Conservation (phyloP, 2,888 invertebrate species). For the Phyllotreta striolata region DNA sequence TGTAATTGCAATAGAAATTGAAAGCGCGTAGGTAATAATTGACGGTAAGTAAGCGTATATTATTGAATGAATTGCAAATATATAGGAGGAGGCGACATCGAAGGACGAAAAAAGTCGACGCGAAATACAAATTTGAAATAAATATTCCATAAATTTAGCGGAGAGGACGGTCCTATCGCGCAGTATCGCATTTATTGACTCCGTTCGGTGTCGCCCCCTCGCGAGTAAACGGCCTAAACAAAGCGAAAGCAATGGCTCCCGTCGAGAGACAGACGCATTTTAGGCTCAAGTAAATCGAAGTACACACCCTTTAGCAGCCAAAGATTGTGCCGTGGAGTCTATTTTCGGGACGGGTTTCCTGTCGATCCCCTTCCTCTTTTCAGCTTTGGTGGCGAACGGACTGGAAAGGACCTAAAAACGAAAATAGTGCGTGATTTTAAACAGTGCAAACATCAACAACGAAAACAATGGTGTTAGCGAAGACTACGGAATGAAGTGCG, state of each 20-base stretch:
- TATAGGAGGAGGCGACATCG: slow-evolving; percentile 12
- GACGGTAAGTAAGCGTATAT: neutral
- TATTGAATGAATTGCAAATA: slow-evolving; percentile 8
- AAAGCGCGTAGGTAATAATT: neutral
- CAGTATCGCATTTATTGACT: slow-evolving; percentile 60
- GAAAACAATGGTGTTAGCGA: slow-evolving; percentile 37
- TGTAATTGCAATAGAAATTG: neutral
- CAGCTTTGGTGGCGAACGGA: slow-evolving; percentile 58
- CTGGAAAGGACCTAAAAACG: slow-evolving; percentile 52
- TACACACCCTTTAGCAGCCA: slow-evolving; percentile 75
- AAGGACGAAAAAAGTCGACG: slow-evolving; percentile 8
- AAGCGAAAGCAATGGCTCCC: slow-evolving; percentile 57
- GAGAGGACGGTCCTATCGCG: slow-evolving; percentile 48
- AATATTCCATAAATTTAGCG: slow-evolving; percentile 17
- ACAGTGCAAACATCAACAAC: slow-evolving; percentile 44
- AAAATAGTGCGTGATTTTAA: slow-evolving; percentile 45
- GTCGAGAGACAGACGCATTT: slow-evolving; percentile 50
- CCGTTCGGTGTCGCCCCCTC: slow-evolving; percentile 54
- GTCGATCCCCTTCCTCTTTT: slow-evolving; percentile 60
- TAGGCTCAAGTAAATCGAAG: slow-evolving; percentile 46
- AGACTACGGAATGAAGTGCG: slow-evolving; percentile 36
- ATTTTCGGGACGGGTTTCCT: slow-evolving; percentile 61
- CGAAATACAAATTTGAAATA: slow-evolving; percentile 1
- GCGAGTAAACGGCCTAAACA: slow-evolving; percentile 43
- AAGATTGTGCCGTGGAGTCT: slow-evolving; percentile 68